A percentile compares a stretch with the other conserved stretches of the same genome.
These are phyloP conservation scores for Hippocampus mohnikei DNA, from an alignment of 2,113 vertebrate species.

Conservation along the genomic window DNA sequence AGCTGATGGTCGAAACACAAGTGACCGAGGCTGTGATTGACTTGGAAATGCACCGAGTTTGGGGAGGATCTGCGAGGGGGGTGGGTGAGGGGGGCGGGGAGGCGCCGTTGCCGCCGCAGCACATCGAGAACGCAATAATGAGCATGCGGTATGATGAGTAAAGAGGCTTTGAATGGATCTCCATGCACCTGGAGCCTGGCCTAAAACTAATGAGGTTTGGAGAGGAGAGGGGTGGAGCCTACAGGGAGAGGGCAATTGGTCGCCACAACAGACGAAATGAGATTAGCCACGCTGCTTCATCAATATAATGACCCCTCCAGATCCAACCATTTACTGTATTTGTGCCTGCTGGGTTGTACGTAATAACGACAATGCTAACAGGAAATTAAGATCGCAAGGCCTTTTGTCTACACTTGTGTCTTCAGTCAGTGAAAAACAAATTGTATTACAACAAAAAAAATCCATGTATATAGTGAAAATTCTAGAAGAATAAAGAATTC, in stretches of 20 bases:
- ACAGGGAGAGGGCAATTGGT: neutral
- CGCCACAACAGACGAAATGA: neutral
- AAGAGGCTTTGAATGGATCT: constrained; percentile 64
- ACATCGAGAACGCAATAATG: constrained; percentile 50
- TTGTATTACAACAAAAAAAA: neutral
- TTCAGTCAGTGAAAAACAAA: no score
- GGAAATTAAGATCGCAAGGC: neutral
- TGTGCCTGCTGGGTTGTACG: neutral
- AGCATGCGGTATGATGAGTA: constrained; percentile 43
- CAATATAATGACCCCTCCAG: neutral
- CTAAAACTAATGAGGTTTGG: constrained; percentile 33
- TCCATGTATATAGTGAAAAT: neutral
- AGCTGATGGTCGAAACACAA: constrained; percentile 12
- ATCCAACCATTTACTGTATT: constrained; percentile 1
- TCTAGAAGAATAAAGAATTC: neutral
- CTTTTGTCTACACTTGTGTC: no score
- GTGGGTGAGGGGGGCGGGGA: neutral
- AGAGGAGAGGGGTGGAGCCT: constrained; percentile 12
- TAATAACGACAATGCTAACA: no score
- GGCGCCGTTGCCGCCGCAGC: neutral
- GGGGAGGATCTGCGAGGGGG: neutral
- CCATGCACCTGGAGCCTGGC: constrained; percentile 38
- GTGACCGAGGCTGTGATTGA: constrained; percentile 10
- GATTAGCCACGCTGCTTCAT: neutral
- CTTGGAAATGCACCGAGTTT: constrained; percentile 11